Percentiles rank a stretch among this genome's conserved stretches.
Conservation (phyloP, 2,113 vertebrate genomes). For the Lophochroa leadbeateri region DNA sequence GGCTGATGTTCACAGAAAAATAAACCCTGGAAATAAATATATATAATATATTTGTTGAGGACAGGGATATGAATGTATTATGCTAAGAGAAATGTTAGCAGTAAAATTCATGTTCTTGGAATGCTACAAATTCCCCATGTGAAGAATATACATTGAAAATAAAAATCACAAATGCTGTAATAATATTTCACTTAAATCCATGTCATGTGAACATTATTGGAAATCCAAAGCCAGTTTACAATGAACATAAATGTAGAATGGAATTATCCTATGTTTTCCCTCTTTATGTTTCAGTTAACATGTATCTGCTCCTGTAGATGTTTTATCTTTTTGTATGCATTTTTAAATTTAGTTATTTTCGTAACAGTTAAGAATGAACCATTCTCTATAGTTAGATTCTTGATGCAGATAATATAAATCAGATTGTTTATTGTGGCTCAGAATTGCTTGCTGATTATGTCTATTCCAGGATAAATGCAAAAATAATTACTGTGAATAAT, state of each 20-base stretch:
- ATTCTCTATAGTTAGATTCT: not conserved
- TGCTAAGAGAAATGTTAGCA: not conserved
- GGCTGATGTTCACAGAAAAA: not conserved
- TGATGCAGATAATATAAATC: not conserved
- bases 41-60: not conserved
- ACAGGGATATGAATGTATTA: not conserved
- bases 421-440: not conserved
- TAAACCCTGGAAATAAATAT: not conserved
- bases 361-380: not conserved
- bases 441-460: not conserved
- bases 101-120: not conserved
- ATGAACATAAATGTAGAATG: not conserved
- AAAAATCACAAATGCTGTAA: not conserved
- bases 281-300: not conserved
- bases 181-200: not conserved
- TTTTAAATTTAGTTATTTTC: not conserved
- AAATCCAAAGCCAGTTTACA: not conserved
- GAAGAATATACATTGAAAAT: not conserved
- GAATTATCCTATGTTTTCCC: not conserved
- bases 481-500: not conserved
- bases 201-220: not conserved
- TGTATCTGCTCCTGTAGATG: not conserved
- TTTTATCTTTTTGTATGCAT: not conserved
- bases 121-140: not conserved
- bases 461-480: not conserved